Conservation (phyloP, 2,797 vertebrate species). For the Pseudochromis fuscus region DNA sequence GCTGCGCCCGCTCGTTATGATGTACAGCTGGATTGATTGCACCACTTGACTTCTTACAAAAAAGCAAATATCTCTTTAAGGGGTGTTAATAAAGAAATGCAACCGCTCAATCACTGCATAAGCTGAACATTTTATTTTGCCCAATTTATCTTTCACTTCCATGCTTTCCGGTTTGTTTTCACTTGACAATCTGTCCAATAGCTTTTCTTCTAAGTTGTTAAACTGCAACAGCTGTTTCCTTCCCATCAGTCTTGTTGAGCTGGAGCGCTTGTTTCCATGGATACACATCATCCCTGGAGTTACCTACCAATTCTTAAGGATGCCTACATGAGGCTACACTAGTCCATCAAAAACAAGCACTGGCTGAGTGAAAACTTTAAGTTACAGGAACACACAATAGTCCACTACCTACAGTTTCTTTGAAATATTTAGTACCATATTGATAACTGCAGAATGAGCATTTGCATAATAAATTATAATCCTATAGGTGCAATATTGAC, state of each 20-base stretch:
- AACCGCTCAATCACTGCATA: background rate
- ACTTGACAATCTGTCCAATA: background rate
- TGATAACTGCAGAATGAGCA: too few relatives aligned
- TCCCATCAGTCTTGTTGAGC: background rate
- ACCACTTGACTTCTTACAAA: background rate
- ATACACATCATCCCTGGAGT: background rate
- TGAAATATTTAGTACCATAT: too few relatives aligned
- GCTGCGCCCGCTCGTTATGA: background rate
- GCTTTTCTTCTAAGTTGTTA: background rate
- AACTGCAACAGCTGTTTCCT: background rate
- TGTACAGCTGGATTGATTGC: constrained; percentile 8
- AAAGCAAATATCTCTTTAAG: background rate
- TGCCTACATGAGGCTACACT: too few relatives aligned
- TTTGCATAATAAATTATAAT: too few relatives aligned
- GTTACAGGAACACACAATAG: too few relatives aligned
- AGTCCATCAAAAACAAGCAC: too few relatives aligned
- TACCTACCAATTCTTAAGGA: too few relatives aligned
- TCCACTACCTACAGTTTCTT: too few relatives aligned
- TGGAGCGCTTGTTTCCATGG: background rate
- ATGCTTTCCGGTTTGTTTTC: background rate
- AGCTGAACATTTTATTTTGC: too few relatives aligned
- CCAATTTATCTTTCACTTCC: background rate
- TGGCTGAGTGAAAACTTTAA: too few relatives aligned
- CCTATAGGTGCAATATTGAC: too few relatives aligned
- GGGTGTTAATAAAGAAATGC: background rate